phyloP scores from a whole-genome alignment of 2,113 vertebrate species.

The Rostratula benghalensis region DNA sequence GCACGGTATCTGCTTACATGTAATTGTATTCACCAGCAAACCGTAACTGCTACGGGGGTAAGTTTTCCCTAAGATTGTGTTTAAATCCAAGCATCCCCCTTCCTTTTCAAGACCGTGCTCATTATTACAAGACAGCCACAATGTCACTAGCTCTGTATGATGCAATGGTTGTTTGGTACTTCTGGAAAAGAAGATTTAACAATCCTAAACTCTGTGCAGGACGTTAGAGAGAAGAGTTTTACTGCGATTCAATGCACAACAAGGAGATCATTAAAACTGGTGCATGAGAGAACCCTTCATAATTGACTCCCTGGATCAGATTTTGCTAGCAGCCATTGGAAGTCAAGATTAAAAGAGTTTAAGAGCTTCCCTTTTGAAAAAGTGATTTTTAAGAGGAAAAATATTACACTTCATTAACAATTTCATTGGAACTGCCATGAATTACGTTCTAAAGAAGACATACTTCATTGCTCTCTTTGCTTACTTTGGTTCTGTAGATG shows the following conservation, averaged over 20 bases:
- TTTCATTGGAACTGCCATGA: not conserved
- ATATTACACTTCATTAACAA: not conserved
- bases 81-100: not conserved
- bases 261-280: not conserved
- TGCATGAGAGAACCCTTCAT: not conserved
- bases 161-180: not conserved
- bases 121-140: not conserved
- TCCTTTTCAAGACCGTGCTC: not conserved
- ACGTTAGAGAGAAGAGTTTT: not conserved
- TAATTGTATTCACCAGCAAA: not conserved
- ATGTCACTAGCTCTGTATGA: not conserved
- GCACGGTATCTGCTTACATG: not conserved
- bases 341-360: constrained; percentile 21
- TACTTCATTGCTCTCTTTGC: not conserved
- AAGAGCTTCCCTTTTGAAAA: constrained; percentile 11
- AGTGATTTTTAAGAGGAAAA: constrained; percentile 17
- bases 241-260: not conserved
- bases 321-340: not conserved
- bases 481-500: not conserved
- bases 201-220: not conserved
- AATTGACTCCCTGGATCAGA: not conserved
- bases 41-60: not conserved
- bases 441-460: not conserved
- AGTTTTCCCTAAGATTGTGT: not conserved
- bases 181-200: not conserved